These are phyloP conservation scores for Polymixis flavicincta DNA, from an alignment of 2,888 invertebrate species.

Conservation along the genomic window DNA sequence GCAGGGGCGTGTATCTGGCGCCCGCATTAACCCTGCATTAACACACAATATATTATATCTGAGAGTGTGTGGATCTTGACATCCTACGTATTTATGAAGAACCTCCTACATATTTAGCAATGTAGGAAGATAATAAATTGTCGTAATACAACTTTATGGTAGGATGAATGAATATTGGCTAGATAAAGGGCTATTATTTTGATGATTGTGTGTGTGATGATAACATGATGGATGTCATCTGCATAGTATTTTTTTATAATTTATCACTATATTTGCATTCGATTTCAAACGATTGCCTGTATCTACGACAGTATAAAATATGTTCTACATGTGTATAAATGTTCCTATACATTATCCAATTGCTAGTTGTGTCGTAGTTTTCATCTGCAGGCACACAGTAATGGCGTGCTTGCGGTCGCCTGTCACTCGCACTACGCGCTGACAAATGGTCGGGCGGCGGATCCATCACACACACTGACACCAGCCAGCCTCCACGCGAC, in stretches of 20 bases:
- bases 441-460: constrained; percentile 70
- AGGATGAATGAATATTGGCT: constrained; percentile 22
- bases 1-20: constrained; percentile 64
- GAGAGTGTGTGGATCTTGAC: constrained; percentile 55
- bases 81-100: constrained; percentile 45
- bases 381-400: constrained; percentile 57
- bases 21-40: constrained; percentile 69
- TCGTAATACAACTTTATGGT: constrained; percentile 8
- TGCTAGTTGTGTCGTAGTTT: constrained; percentile 43
- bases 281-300: not conserved
- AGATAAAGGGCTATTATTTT: not conserved
- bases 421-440: constrained; percentile 73
- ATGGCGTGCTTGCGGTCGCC: constrained; percentile 64
- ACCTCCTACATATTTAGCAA: constrained; percentile 15
- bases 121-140: constrained; percentile 33
- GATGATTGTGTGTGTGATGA: constrained; percentile 7
- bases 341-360: constrained; percentile 11
- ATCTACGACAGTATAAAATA: not conserved
- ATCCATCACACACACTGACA: constrained; percentile 71
- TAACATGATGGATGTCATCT: not conserved
- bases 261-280: constrained; percentile 1
- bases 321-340: constrained; percentile 3
- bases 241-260: constrained; percentile 35
- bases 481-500: constrained; percentile 66
- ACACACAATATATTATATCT: constrained; percentile 63